Conservation (phyloP, 1,140 invertebrate genomes). For the Aphelenchoides besseyi region DNA sequence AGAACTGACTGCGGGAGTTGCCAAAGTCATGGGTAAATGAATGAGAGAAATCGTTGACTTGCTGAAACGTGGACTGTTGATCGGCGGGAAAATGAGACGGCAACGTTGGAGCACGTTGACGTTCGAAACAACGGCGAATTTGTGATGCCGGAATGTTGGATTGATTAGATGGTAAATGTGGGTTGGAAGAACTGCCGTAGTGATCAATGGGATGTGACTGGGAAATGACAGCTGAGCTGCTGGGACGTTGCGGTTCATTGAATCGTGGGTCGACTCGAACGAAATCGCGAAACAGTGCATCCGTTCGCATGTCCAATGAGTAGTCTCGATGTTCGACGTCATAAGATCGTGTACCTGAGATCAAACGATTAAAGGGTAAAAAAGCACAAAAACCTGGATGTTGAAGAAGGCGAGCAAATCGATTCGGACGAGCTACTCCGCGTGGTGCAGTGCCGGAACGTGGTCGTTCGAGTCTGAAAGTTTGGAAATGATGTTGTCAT, state of each 20-base stretch:
- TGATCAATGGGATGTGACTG: neutral
- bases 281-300: constrained; percentile 9
- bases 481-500: neutral
- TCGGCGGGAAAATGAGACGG: neutral
- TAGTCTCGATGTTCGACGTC: constrained; percentile 10
- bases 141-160: neutral
- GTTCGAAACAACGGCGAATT: neutral
- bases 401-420: too few relatives aligned
- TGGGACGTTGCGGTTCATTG: neutral
- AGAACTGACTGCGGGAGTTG: neutral
- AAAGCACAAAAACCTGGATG: neutral
- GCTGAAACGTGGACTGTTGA: neutral
- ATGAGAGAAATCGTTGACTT: neutral
- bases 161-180: neutral
- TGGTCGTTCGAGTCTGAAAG: neutral
- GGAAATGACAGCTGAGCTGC: neutral
- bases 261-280: constrained; percentile 20
- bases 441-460: neutral
- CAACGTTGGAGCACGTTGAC: neutral
- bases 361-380: neutral
- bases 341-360: neutral
- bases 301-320: neutral
- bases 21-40: neutral
- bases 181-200: neutral
- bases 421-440: neutral